Evolutionary conservation across 2,888 invertebrate species (phyloP), one percentile per base, ranked within the genome.

Genomic region (Ophion costatus): DNA sequence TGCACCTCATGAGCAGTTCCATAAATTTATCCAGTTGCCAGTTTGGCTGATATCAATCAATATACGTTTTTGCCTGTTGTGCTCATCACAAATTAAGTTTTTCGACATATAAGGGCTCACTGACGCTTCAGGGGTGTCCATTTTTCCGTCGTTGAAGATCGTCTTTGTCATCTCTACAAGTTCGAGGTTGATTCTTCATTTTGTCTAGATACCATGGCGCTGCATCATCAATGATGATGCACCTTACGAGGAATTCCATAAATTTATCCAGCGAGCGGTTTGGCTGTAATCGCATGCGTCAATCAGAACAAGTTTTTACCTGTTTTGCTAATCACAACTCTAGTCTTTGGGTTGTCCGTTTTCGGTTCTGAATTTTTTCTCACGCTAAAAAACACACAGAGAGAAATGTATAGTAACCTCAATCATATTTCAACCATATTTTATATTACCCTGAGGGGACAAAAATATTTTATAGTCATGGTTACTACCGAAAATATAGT

Each of bases 1-100:
- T 78, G 51, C 70, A 71, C 51, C 70, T 61, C 63, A 63, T 22
- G 51, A 56, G 70, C n/a, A 63, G 64, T 63, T 29, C 69, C 61
- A 57, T 45, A 51, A 61, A 45, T 69, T 61, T 17, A 70, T 42
- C 70, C 5, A 71, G 20, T 11, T 20, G 22, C 29, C 70, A 17
- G 61, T 33, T 70, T 22, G 22, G 20, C 42, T 56, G 59, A 22
- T 1, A 63, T 24, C 67, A 42, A 69, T 69, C 14, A 24, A 45
- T 4, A 20, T 17, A 9, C 7, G 45, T 17, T 69, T 66, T 20
- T 69, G 17, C 11, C 61, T 11, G 14, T 38, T 76, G 14, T 17
- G 20, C 20, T 45, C 7, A 45, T 20, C 6, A n/a, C 0, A 29
- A 69, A 59, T 17, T 2, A 22, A 17, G 42, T 42, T 22, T 33